Base-by-base conservation (phyloP, 2,888 invertebrate genomes). In the Unio delphinus region DNA sequence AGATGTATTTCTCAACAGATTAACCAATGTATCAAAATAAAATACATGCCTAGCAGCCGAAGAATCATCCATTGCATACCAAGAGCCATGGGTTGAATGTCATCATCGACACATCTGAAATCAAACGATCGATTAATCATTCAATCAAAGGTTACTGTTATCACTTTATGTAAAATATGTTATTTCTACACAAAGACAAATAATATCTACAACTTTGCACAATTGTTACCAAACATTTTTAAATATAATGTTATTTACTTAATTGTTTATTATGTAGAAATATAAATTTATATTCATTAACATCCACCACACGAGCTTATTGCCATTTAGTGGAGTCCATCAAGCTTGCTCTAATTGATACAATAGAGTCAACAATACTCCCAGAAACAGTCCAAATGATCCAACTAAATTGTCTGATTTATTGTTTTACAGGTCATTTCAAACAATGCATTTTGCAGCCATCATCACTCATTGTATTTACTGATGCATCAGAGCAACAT, bases 41-140 rank as follows among this genome's bases (percentile, higher is more conserved):
- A 63, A 45, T 18, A n/a, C 61, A 57, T 71, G 76, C 83, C 83
- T 60, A 82, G 64, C 3, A 82, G 64, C 55, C 82, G 69, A 1
- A 82, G 73, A 58, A 82, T 62, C 56, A 78, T 72, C 83, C 82
- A 81, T 8, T 78, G 75, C 23, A 81, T 67, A 1, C 81, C 82
- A 0, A 83, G 72, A 8, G 80, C 83, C 34, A 83, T 73, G 6
- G 83, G 76, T 56, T 74, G 70, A 17, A 75, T 61, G 28, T 81
- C 78, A 54, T 78, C 79, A 23, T 75, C 74, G 1, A 81, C 81
- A 68, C 79, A 79, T 61, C 81, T 81, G 57, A 4, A 72, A 73
- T 64, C 18, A 45, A 20, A 0, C 7, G n/a, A 54, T 45, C 55
- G 4, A 54, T 54, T 11, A 64, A n/a, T 64, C 30, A 64, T 45